Base-by-base conservation (phyloP, 2,888 invertebrate species). In the Cosmopolites sordidus region DNA sequence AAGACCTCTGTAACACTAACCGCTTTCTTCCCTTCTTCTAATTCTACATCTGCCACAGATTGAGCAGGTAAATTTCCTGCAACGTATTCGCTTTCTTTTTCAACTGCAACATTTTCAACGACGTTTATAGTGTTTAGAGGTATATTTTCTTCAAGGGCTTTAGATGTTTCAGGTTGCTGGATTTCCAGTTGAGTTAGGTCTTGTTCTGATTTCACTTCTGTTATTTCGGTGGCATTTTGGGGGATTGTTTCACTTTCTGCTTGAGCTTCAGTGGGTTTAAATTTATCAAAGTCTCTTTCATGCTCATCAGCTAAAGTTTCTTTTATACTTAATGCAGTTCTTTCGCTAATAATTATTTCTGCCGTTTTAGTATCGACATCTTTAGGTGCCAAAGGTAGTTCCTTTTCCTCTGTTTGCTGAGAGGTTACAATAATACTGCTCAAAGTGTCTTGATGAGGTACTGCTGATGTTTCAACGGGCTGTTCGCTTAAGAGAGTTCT, bases 361-460 rank as follows among this genome's bases (percentile, higher is more conserved):
- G 78, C 79, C 46, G 59, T 73, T 66, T 76, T 76, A 1, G 65
- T 66, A 27, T 65, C 64, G 1, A 67, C 56, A 11, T 73, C 69
- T 54, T 70, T 69, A 18, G 64, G 50, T 6, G 51, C 57, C 42
- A 76, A 71, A 22, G 62, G 62, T 15, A 58, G 63, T 69, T 75
- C 76, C 27, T 66, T 69, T 64, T 81, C 81, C 46, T 75, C 75
- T 5, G 74, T 63, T 39, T 77, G 60, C 18, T 77, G 69, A 69
- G 79, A 76, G 1, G 75, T 75, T 4, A 78, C 75, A 40, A 71
- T 70, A 12, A 82, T 54, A 58, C 79, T 68, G 66, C 78, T 77
- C 39, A 74, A 68, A 59, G 76, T 73, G 55, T 72, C 63, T 12
- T 68, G 70, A 14, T 58, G 55, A 3, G 75, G 6, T 12, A 60